A percentile compares a stretch with the other conserved stretches of the same genome.
Conservation (phyloP, 2,113 vertebrate genomes). For the Sciurus niger region DNA sequence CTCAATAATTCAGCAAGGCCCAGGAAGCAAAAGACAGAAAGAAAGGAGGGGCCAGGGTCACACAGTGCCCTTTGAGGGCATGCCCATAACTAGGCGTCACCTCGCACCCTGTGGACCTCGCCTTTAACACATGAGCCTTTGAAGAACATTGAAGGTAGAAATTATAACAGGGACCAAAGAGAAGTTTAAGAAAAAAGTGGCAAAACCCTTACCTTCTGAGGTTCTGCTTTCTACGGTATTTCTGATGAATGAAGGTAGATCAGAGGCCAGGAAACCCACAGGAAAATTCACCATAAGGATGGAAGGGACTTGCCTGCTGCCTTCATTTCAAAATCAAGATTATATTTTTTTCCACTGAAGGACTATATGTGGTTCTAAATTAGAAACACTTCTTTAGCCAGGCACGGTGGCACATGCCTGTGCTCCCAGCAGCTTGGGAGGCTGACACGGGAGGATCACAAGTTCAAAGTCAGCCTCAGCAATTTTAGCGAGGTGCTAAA, state of each 20-base stretch:
- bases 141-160: neutral
- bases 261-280: neutral
- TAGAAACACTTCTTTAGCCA: neutral
- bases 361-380: neutral
- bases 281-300: neutral
- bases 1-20: too few species aligned
- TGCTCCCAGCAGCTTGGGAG: too few species aligned
- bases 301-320: neutral
- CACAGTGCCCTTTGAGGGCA: neutral
- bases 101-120: neutral
- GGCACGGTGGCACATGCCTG: too few species aligned
- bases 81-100: too few species aligned
- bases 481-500: too few species aligned
- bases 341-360: neutral
- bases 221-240: neutral
- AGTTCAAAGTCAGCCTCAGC: too few species aligned
- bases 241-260: neutral
- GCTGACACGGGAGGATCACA: too few species aligned
- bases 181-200: neutral
- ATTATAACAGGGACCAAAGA: neutral
- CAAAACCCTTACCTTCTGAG: neutral
- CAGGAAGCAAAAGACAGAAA: neutral
- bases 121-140: neutral
- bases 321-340: slow-evolving; percentile 1
- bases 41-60: too few species aligned